phyloP scores from a whole-genome alignment of 1,140 invertebrate genomes.

The Bombus haemorrhoidalis region DNA sequence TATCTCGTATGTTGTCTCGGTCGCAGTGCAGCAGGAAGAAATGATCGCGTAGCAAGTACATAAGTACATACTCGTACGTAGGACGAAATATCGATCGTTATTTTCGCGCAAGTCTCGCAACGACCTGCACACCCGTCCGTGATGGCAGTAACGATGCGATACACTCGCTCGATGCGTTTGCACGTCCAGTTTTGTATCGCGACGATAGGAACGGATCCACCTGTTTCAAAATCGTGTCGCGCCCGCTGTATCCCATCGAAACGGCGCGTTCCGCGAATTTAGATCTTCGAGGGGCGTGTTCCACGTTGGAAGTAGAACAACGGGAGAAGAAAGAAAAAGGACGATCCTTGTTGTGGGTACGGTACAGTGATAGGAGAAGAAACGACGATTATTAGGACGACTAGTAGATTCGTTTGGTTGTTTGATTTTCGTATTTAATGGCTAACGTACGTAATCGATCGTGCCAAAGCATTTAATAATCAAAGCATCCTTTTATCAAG shows the following conservation, averaged over 20 bases:
- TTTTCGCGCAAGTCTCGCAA: constrained; percentile 39
- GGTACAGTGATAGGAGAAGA: not conserved
- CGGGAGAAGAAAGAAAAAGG: too few species aligned
- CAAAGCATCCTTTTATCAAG: too few species aligned
- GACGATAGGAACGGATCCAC: not conserved
- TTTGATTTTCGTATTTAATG: not conserved
- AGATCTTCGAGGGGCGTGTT: not conserved
- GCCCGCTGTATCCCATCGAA: not conserved
- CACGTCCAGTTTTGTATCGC: not conserved
- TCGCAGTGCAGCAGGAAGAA: not conserved
- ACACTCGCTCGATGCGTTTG: not conserved
- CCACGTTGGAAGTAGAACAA: too few species aligned
- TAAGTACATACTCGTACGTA: not conserved
- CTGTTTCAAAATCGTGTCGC: not conserved
- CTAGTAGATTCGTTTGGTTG: too few species aligned
- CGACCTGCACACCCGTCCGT: not conserved
- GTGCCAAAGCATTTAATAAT: not conserved
- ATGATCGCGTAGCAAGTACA: not conserved
- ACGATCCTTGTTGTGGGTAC: not conserved
- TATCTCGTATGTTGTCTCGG: not conserved
- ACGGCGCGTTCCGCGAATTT: not conserved
- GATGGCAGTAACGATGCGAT: not conserved
- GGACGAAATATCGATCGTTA: constrained; percentile 46
- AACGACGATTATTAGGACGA: too few species aligned
- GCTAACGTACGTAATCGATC: not conserved